Base-by-base conservation (phyloP, 2,113 vertebrate species). In the Dolichallabes microphthalmus region DNA sequence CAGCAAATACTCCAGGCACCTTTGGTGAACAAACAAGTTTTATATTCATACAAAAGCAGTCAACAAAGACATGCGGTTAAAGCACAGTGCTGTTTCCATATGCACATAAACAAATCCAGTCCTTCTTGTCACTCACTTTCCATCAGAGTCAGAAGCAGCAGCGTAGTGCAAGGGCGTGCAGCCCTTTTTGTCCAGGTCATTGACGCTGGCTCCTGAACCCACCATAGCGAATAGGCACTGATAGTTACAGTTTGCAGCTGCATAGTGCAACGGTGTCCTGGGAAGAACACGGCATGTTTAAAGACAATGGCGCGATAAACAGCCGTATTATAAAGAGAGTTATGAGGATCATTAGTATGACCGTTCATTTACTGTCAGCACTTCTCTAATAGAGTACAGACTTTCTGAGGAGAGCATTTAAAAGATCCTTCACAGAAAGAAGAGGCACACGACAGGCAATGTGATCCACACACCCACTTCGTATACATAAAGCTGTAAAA, bases 151-250 rank as follows among this genome's bases (percentile, higher is more conserved):
- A 66, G 97, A 97, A 27, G 97, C 97, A 79, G 98, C 97, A 78
- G 98, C 96, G 83, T 99, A 99, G 95, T 99, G 98, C 90, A 99
- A 95, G 77, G 98, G 98, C 79, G 96, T 96, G 92, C 98, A 99
- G 86, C 98, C 98, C 91, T 96, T 94, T 92, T 98, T 96, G 81
- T 99, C 98, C 79, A 98, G 95, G 92, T 99, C 97, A 68, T 99
- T 99, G 90, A 99, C 98, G 86, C 97, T 98, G 87, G 98, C 98
- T 93, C 98, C 98, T 83, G 98, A 99, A 83, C 97, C 97, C 95
- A 99, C 98, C 95, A 99, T 96, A 92, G 97, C 97, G 95, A 99
- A 99, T 92, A 99, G 95, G 95, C 98, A 99, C 96, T 99, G 97
- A 95, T 99, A 98, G 94, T 99, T 98, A 95, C 98, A 99, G 92